Conservation (phyloP, 2,888 invertebrate genomes). For the Gerris lacustris region DNA sequence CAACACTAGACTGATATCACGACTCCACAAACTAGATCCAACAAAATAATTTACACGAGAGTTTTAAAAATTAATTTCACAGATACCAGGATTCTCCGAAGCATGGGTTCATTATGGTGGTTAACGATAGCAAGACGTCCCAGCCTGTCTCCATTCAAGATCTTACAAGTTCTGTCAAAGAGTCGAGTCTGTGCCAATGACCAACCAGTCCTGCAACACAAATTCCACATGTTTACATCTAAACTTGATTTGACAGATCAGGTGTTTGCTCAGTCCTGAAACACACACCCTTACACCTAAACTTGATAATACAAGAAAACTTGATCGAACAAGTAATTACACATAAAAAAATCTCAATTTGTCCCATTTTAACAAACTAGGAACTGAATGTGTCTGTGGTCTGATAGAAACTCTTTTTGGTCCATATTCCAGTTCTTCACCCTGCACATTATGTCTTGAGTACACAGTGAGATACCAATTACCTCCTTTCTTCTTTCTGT, state of each 20-base stretch:
- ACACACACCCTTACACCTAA: no score
- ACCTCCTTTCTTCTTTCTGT: not conserved
- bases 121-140: slow-evolving; percentile 50
- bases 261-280: not conserved
- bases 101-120: slow-evolving; percentile 51
- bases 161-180: slow-evolving; percentile 51
- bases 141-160: slow-evolving; percentile 53
- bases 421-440: not conserved
- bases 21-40: no score
- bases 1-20: no score
- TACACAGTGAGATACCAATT: not conserved
- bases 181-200: slow-evolving; percentile 49
- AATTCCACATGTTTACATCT: not conserved
- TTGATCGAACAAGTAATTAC: no score
- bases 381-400: no score
- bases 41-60: no score
- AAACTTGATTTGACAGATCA: not conserved
- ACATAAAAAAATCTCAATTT: no score
- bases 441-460: not conserved
- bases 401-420: not conserved
- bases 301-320: no score
- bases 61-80: no score
- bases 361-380: not conserved
- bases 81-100: slow-evolving; percentile 49
- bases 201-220: slow-evolving; percentile 47